These are phyloP conservation scores for Pseudonaja textilis DNA, from an alignment of 2,113 vertebrate species.

Conservation along the genomic window DNA sequence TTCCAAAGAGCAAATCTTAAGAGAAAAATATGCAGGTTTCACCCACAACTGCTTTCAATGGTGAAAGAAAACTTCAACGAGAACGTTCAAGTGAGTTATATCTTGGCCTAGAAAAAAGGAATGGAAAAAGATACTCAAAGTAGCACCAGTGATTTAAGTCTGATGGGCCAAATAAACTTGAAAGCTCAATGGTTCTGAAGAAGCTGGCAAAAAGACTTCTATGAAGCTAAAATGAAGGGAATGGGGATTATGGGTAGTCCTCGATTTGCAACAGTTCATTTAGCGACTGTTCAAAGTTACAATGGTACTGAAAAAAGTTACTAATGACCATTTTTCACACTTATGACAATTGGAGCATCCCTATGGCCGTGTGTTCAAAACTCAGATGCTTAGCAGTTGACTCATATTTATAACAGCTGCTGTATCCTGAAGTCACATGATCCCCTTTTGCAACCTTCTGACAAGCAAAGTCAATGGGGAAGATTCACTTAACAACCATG, in stretches of 20 bases:
- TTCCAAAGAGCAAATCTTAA: neutral
- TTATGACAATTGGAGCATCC: neutral
- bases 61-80: neutral
- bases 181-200: neutral
- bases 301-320: neutral
- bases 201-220: neutral
- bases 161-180: neutral
- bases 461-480: neutral
- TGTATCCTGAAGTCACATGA: neutral
- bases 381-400: neutral
- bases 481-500: neutral
- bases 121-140: neutral
- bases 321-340: neutral
- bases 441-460: neutral
- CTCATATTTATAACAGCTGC: neutral
- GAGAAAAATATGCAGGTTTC: neutral
- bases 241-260: neutral
- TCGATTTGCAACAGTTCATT: neutral
- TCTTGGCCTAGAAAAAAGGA: neutral
- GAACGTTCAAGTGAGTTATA: neutral
- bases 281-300: neutral
- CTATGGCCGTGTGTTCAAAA: neutral
- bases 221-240: neutral
- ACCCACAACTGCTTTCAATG: neutral
- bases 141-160: neutral